Evolutionary conservation across 2,797 vertebrate genomes (phyloP).

Genomic region (Eurystomus glaucurus): DNA sequence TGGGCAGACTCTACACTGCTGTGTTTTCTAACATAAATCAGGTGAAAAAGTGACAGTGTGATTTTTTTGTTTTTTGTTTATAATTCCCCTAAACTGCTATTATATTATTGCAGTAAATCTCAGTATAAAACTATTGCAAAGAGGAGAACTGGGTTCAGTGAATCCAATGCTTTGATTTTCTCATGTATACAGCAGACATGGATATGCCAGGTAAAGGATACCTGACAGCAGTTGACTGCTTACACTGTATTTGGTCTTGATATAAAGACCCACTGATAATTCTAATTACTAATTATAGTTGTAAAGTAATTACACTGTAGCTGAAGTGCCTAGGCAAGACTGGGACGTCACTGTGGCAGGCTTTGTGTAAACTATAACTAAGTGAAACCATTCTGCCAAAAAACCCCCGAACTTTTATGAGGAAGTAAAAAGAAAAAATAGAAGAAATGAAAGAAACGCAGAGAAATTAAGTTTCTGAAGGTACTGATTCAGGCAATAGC

Average conservation of each 20-base stretch:
- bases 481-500: background rate
- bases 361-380: background rate
- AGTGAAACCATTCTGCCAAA: background rate
- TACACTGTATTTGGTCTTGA: background rate
- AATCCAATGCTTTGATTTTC: background rate
- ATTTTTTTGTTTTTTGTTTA: background rate
- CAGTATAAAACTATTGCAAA: background rate
- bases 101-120: background rate
- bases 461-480: background rate
- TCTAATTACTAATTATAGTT: background rate
- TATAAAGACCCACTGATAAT: background rate
- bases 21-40: background rate
- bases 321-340: background rate
- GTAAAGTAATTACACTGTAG: background rate
- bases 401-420: fast-evolving
- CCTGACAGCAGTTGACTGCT: background rate
- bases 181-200: background rate
- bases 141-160: background rate
- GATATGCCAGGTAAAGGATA: background rate
- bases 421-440: background rate
- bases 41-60: background rate
- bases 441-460: background rate
- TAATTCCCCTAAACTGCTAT: background rate
- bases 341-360: background rate
- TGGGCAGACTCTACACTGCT: background rate